Percentiles rank a stretch among this genome's conserved stretches.
These are phyloP conservation scores for Dendrolimus punctatus DNA, from an alignment of 1,140 invertebrate genomes.

Conservation along the genomic window DNA sequence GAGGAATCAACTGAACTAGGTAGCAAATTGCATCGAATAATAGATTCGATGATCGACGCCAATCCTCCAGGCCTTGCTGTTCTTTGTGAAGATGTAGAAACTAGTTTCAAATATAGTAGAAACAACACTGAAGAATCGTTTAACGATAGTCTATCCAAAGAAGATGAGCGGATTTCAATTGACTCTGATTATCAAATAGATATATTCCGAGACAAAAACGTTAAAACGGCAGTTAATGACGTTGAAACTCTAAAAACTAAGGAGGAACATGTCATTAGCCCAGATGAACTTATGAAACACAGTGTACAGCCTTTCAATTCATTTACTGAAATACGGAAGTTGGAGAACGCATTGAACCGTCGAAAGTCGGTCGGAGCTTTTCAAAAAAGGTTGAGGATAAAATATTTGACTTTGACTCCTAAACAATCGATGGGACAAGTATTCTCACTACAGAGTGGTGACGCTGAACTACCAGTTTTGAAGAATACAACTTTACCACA, in stretches of 20 bases:
- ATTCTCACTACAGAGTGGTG: conserved; percentile 42
- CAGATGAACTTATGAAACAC: conserved; percentile 6
- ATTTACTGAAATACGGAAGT: conserved; percentile 24
- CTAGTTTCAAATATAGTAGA: conserved; percentile 12
- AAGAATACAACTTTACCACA: conserved; percentile 30
- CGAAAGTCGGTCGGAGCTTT: conserved; percentile 33
- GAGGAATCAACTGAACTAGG: conserved; percentile 35
- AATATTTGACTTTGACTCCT: conserved; percentile 45
- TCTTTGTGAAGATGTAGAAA: conserved; percentile 23
- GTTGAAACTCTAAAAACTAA: conserved; percentile 15
- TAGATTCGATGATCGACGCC: conserved; percentile 30
- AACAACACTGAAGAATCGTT: conserved; percentile 6
- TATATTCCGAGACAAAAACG: conserved; percentile 40
- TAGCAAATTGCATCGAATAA: conserved; percentile 35
- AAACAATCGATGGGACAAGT: conserved; percentile 39
- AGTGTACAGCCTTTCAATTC: conserved; percentile 21
- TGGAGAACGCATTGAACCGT: conserved; percentile 33
- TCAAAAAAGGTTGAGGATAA: conserved; percentile 36
- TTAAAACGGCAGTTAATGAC: conserved; percentile 32
- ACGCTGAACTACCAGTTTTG: conserved; percentile 31
- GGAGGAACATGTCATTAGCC: background rate
- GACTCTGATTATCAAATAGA: conserved; percentile 32
- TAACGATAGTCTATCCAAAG: conserved; percentile 13
- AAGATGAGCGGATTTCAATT: conserved; percentile 18
- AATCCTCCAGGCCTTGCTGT: conserved; percentile 13